Evolutionary conservation across 2,797 vertebrate genomes (phyloP).

Genomic region (Tragopan temminckii): DNA sequence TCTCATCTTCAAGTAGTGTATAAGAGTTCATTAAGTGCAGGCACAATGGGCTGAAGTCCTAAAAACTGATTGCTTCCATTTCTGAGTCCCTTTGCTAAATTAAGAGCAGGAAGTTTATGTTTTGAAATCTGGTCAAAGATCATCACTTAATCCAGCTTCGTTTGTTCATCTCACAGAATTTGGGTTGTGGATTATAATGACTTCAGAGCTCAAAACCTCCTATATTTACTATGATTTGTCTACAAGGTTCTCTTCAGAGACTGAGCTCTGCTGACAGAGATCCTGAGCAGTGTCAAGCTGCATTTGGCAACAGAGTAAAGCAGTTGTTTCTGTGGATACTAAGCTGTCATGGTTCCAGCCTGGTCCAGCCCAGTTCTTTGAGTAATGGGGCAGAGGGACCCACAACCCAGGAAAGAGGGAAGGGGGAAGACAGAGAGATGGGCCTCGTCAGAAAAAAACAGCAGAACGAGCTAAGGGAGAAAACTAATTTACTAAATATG

Average conservation of each 20-base stretch:
- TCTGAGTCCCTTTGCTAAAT: neutral
- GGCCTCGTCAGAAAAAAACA: no score
- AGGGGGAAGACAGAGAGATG: no score
- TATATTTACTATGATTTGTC: neutral
- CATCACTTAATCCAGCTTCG: neutral
- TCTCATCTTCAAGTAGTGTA: neutral
- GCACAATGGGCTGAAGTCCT: neutral
- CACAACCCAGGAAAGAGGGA: no score
- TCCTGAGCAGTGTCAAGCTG: neutral
- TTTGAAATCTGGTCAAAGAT: neutral
- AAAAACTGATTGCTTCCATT: neutral
- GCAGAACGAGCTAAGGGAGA: no score
- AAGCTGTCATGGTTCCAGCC: no score
- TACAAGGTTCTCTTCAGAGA: neutral
- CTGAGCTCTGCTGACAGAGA: neutral
- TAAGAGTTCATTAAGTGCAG: neutral
- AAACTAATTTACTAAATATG: no score
- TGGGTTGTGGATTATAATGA: neutral
- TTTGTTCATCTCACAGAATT: neutral
- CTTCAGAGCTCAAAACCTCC: neutral
- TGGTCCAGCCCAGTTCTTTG: no score
- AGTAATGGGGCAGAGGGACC: no score
- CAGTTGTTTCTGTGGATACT: neutral
- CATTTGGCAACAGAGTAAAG: neutral
- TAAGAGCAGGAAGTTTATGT: neutral